Base-by-base conservation (phyloP, 2,888 invertebrate genomes). In the Sipha maydis region DNA sequence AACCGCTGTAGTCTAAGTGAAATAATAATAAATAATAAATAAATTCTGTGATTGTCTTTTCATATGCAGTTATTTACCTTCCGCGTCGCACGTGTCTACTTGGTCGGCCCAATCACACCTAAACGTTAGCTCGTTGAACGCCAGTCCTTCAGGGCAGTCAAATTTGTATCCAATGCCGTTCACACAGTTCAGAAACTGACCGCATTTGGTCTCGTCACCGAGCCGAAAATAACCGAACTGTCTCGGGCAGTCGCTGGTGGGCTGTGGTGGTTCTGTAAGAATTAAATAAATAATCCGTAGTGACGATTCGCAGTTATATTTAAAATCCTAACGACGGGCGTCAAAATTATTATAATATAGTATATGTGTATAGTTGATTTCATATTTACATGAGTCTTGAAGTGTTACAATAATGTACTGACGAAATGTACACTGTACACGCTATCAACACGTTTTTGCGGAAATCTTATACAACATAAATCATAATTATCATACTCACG, bases 21-120 rank as follows among this genome's bases (percentile, higher is more conserved):
- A 3, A 34, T 34, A 41, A 41, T 9, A 41, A 41, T 41, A 41
- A 41, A 41, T 1, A 41, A 48, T 1, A 14, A 3, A 48, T 2
- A 11, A 14, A 14, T 14, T 48, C 1, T 48, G 9, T 9, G 5
- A 14, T 48, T 48, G 48, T 14, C 14, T 48, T 48, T 48, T 14
- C 48, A 14, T 48, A 48, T 21, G 19, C n/a, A 0, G n/a, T n/a
- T 28, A 25, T 80, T 69, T 92, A 95, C 96, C 95, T 94, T 96
- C 96, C 83, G 95, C 95, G 91, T 97, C 95, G 91, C 97, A 97
- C 89, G 95, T 95, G 7, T 94, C 92, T 0, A 96, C 97, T 92
- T 95, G 94, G 92, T 97, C 97, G 7, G 97, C 96, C 97, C 97
- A 97, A 90, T 97, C 96, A 91, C 97, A 97, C 85, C 95, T 94